Conservation (phyloP, 2,888 invertebrate genomes). For the Amorpha juglandis region DNA sequence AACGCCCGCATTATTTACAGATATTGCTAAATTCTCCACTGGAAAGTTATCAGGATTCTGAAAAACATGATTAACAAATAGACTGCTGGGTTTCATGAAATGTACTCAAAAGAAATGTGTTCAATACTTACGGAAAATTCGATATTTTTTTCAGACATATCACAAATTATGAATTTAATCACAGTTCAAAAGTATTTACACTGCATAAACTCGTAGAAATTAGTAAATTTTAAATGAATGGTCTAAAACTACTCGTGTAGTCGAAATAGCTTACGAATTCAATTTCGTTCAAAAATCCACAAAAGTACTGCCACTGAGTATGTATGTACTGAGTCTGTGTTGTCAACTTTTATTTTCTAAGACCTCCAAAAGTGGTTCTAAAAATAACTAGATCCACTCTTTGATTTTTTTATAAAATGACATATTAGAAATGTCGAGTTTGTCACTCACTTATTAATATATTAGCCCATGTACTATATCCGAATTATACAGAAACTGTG, state of each 20-base stretch:
- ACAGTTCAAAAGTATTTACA: background rate
- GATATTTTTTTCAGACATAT: slow-evolving; percentile 31
- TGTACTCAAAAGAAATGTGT: background rate
- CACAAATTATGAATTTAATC: slow-evolving; percentile 8
- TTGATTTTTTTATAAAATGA: too few species aligned
- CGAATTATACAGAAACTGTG: too few species aligned
- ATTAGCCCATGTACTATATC: too few species aligned
- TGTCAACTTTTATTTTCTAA: too few species aligned
- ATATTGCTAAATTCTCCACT: slow-evolving; percentile 75
- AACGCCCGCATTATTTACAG: slow-evolving; percentile 80
- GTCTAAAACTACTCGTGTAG: slow-evolving; percentile 4
- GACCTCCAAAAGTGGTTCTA: too few species aligned
- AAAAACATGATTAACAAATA: slow-evolving; percentile 26
- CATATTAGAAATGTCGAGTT: too few species aligned
- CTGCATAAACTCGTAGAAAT: background rate
- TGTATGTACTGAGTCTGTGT: too few species aligned
- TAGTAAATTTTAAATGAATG: slow-evolving; percentile 14
- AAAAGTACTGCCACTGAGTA: too few species aligned
- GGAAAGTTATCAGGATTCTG: slow-evolving; percentile 86
- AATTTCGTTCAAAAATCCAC: slow-evolving; percentile 23
- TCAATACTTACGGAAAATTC: slow-evolving; percentile 54
- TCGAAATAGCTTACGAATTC: slow-evolving; percentile 21
- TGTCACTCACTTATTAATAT: too few species aligned
- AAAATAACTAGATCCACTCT: too few species aligned
- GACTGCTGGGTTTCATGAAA: background rate